A percentile compares a stretch with the other conserved stretches of the same genome.
Conservation (phyloP, 1,140 invertebrate genomes). For the Phocides pigmalion region DNA sequence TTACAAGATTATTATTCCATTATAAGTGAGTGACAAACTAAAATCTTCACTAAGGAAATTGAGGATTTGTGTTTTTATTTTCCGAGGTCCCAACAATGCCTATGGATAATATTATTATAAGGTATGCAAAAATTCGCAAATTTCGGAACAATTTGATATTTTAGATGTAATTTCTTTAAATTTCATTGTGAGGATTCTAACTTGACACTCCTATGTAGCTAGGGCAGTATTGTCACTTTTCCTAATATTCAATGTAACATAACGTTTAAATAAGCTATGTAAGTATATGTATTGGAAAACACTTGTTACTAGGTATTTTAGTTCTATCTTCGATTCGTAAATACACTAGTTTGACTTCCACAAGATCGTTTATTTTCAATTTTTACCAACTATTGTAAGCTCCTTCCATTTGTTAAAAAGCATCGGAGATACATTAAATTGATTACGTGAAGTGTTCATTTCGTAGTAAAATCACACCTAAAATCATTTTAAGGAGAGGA, state of each 20-base stretch:
- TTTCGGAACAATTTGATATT: too few relatives aligned
- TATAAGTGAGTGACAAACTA: constrained; percentile 5
- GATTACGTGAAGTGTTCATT: too few relatives aligned
- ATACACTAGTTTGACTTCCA: too few relatives aligned
- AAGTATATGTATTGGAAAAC: constrained; percentile 12
- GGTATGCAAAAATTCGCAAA: too few relatives aligned
- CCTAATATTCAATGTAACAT: constrained; percentile 11
- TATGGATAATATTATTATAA: too few relatives aligned
- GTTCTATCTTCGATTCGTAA: constrained; percentile 1
- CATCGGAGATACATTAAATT: too few relatives aligned
- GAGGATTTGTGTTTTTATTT: too few relatives aligned
- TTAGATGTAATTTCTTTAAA: neutral
- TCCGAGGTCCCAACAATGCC: too few relatives aligned
- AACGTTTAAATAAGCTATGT: constrained; percentile 12
- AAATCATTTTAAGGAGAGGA: too few relatives aligned
- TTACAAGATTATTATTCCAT: constrained; percentile 20
- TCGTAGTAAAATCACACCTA: too few relatives aligned
- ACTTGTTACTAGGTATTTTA: constrained; percentile 21
- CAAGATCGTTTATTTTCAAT: constrained; percentile 4
- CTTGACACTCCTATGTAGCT: constrained; percentile 1
- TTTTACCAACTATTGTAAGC: constrained; percentile 4
- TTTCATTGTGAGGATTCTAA: constrained; percentile 11
- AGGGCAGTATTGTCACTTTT: constrained; percentile 6
- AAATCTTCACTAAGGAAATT: constrained; percentile 1
- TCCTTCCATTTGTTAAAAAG: too few relatives aligned